Evolutionary conservation across 92 coral and sea anemone genomes (phyloP).

Genomic region (Phymanthus crucifer): DNA sequence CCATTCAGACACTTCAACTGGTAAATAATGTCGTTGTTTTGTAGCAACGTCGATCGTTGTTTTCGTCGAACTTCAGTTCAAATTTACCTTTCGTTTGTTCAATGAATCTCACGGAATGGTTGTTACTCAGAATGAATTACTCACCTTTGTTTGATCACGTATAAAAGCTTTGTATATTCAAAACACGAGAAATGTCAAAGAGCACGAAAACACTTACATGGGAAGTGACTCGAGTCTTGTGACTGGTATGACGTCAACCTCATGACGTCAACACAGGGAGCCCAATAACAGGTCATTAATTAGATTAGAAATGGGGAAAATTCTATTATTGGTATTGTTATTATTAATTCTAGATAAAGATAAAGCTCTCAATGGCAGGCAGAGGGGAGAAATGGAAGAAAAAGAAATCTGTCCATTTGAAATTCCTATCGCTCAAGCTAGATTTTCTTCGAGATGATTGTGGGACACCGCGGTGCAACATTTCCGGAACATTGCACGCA

Average conservation of each 20-base stretch:
- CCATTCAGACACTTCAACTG: neutral
- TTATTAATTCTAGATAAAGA: too few relatives aligned
- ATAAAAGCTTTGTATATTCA: neutral
- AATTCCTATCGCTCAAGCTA: too few relatives aligned
- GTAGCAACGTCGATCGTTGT: too few relatives aligned
- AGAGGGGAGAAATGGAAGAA: too few relatives aligned
- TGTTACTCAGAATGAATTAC: neutral
- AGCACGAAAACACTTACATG: neutral
- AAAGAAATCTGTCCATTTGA: too few relatives aligned
- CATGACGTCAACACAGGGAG: neutral
- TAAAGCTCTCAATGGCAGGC: too few relatives aligned
- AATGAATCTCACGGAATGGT: neutral
- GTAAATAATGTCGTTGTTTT: too few relatives aligned
- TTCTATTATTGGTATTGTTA: too few relatives aligned
- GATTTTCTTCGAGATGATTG: too few relatives aligned
- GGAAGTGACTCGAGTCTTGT: neutral
- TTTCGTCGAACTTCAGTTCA: neutral
- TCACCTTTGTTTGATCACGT: neutral
- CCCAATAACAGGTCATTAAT: neutral
- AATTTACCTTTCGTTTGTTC: neutral
- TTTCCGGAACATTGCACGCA: too few relatives aligned
- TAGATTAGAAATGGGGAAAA: too few relatives aligned
- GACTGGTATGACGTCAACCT: neutral
- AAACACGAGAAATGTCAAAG: neutral
- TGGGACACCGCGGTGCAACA: too few relatives aligned